Evolutionary conservation across 23 tunicate species (phyloP), one percentile per base, ranked within the genome.

Genomic region (Oikopleura albicans): DNA sequence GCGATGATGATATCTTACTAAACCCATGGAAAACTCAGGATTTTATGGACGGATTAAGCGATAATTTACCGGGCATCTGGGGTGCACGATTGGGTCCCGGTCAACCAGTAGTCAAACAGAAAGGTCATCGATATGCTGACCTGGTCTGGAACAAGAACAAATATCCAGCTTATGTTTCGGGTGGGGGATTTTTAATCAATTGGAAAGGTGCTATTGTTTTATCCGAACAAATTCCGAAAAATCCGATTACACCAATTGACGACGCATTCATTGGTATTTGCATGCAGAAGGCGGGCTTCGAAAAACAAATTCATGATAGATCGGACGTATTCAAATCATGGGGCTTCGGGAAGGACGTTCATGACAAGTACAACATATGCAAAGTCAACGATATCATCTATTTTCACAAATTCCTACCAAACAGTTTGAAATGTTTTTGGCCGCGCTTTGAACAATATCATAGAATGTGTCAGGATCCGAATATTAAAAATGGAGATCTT

Each of bases 1-100:
- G 79, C 34, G 79, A 71, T 31, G 79, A 71, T 71, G 79, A 71
- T 71, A 71, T 71, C 31, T 29, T 71, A 12, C 37, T 71, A 2
- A 71, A 71, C 35, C 79, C 79, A 49, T 49, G 63, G 63, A 22
- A 22, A 8, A 22, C 63, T 22, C 63, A 49, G 22, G 63, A 49
- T 8, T 49, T 8, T 22, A 49, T 49, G 63, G 22, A 49, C 12
- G 22, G 16, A 8, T 49, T 49, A 22, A 49, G 22, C 22, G 63
- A 49, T 8, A 49, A 12, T 49, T 8, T 8, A 22, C 63, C 63
- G 12, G 63, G 63, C 12, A 49, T 49, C 22, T 49, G 63, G 63
- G 63, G 63, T 49, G 63, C 63, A 8, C 16, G 12, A 49, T 22
- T 49, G 16, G 63, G 63, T 49, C 63, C 63, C 22, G 63, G 63